Percentiles rank a stretch among this genome's conserved stretches.
These are phyloP conservation scores for Muscicapa comitata DNA, from an alignment of 2,797 vertebrate genomes.

Conservation along the genomic window DNA sequence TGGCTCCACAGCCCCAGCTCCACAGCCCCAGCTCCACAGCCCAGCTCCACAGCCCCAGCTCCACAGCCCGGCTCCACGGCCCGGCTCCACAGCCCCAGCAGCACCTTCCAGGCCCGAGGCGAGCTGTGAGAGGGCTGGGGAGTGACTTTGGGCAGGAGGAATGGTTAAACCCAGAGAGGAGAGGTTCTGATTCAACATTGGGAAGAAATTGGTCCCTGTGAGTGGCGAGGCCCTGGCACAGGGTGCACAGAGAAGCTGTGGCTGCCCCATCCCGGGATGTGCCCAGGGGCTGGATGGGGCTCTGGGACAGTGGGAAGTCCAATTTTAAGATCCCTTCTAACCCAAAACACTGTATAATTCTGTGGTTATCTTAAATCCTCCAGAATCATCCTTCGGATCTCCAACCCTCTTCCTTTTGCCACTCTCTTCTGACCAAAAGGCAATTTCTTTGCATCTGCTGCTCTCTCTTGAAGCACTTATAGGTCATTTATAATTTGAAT, in stretches of 20 bases:
- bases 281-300: background rate
- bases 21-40: too few relatives aligned
- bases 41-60: too few relatives aligned
- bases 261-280: too few relatives aligned
- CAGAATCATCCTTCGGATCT: background rate
- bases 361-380: background rate
- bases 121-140: background rate
- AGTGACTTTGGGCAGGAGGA: background rate
- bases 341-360: background rate
- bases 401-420: background rate
- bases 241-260: too few relatives aligned
- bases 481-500: fast-evolving
- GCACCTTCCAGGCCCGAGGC: background rate
- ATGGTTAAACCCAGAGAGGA: too few relatives aligned
- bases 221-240: too few relatives aligned
- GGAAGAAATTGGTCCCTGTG: too few relatives aligned
- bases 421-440: background rate
- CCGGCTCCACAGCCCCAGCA: too few relatives aligned
- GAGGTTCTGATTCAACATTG: too few relatives aligned
- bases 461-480: fast-evolving
- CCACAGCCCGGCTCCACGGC: too few relatives aligned
- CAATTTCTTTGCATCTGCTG: background rate
- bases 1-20: too few relatives aligned
- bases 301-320: background rate
- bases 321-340: background rate